phyloP scores from a whole-genome alignment of 2,888 invertebrate genomes.

The Meganola albula region DNA sequence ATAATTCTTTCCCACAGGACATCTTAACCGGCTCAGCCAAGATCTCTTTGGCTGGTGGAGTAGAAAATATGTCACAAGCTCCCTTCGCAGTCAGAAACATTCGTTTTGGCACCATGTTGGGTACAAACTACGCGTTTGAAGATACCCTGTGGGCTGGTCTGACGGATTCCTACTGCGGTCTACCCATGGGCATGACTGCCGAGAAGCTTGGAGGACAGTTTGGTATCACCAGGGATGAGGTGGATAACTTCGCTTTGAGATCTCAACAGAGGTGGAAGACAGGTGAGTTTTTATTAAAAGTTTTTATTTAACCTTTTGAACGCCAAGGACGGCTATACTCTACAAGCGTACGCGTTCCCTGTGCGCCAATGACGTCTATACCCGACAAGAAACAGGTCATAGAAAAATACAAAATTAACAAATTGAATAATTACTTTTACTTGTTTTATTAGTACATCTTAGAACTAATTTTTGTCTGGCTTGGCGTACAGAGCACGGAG shows the following conservation, averaged over 20 bases:
- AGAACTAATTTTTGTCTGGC: too few relatives aligned
- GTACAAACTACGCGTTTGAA: conserved; percentile 86
- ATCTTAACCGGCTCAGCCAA: conserved; percentile 90
- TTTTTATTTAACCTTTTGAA: too few relatives aligned
- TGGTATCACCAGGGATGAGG: conserved; percentile 87
- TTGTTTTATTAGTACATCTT: too few relatives aligned
- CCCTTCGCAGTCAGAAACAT: conserved; percentile 91
- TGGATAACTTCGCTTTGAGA: conserved; percentile 89
- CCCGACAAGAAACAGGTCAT: too few relatives aligned
- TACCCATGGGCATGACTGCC: conserved; percentile 97
- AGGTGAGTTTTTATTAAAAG: too few relatives aligned
- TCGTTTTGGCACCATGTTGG: conserved; percentile 92
- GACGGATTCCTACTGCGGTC: conserved; percentile 90
- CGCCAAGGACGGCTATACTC: too few relatives aligned
- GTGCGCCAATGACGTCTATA: too few relatives aligned
- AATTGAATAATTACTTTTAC: too few relatives aligned
- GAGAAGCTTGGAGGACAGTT: conserved; percentile 92
- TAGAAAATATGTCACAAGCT: conserved; percentile 96
- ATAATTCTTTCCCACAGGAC: conserved; percentile 82
- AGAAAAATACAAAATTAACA: too few relatives aligned
- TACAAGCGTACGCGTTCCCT: too few relatives aligned
- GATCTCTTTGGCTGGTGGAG: conserved; percentile 93
- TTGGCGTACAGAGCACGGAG: too few relatives aligned
- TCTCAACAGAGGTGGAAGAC: conserved; percentile 94
- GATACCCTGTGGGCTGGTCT: conserved; percentile 92